A percentile compares a stretch with the other conserved stretches of the same genome.
These are phyloP conservation scores for Brevimyrus niger DNA, from an alignment of 2,113 vertebrate species.

Conservation along the genomic window DNA sequence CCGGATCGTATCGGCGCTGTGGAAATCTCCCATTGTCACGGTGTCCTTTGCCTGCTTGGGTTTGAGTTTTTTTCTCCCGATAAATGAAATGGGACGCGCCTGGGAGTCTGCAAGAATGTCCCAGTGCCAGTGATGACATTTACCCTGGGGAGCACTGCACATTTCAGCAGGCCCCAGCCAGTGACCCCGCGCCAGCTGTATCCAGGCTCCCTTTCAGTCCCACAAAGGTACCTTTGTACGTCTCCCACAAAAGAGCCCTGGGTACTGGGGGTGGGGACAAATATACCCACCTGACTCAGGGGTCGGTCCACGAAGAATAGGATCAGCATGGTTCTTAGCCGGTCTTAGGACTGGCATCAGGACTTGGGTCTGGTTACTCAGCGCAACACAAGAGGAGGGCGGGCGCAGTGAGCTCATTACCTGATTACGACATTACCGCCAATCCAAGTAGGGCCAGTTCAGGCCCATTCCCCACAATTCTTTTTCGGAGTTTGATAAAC, in stretches of 20 bases:
- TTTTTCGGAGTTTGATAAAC: background rate
- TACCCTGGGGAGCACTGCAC: background rate
- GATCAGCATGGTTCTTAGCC: background rate
- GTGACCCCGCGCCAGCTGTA: background rate
- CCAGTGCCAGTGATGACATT: background rate
- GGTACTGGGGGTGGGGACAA: background rate
- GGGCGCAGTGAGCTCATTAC: background rate
- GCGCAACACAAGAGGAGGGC: background rate
- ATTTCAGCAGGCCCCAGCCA: background rate
- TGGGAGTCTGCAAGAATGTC: background rate
- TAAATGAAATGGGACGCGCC: background rate
- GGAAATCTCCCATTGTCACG: background rate
- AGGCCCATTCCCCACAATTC: background rate
- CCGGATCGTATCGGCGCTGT: no score
- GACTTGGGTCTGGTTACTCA: background rate
- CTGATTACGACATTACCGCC: no score
- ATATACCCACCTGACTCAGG: background rate
- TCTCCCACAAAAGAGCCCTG: background rate
- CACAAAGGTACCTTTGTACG: background rate
- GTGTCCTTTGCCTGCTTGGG: background rate
- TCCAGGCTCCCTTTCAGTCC: background rate
- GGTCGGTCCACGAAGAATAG: background rate
- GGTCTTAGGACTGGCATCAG: background rate
- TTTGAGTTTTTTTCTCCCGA: background rate
- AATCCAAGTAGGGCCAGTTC: background rate